A percentile compares a stretch with the other conserved stretches of the same genome.
Evolutionary conservation across 2,113 vertebrate genomes (phyloP).

Genomic region (Blennius ocellaris): DNA sequence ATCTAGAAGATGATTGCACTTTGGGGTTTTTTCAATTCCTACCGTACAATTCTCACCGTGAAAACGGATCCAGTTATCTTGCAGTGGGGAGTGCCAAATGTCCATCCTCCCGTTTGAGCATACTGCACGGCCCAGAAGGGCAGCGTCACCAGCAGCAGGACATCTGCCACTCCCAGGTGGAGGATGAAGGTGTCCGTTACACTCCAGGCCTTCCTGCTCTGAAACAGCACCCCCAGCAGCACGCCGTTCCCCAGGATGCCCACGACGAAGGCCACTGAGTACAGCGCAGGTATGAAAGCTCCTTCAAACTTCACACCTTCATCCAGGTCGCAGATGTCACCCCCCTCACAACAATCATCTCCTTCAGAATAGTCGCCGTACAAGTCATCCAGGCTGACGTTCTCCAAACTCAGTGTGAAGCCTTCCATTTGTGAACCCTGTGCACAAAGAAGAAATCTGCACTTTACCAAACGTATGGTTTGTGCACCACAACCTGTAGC

Average conservation of each 20-base stretch:
- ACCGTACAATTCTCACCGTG: constrained; percentile 69
- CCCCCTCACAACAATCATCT: constrained; percentile 16
- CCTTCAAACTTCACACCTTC: constrained; percentile 74
- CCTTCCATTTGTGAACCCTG: background rate
- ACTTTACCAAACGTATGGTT: background rate
- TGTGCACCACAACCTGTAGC: too few species aligned
- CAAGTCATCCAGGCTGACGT: fast-evolving
- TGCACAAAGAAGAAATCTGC: background rate
- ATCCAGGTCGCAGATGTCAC: constrained; percentile 58
- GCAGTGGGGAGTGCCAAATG: constrained; percentile 83
- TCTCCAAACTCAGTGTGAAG: fast-evolving
- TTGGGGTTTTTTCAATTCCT: background rate
- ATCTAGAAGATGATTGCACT: too few species aligned
- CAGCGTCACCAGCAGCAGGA: constrained; percentile 86
- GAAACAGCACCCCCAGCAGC: constrained; percentile 82
- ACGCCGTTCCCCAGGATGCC: constrained; percentile 87
- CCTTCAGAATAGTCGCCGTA: fast-evolving
- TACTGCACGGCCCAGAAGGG: constrained; percentile 86
- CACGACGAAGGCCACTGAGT: constrained; percentile 81
- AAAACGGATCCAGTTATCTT: constrained; percentile 85
- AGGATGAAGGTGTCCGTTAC: constrained; percentile 90
- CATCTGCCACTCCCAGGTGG: constrained; percentile 86
- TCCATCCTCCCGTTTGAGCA: constrained; percentile 70
- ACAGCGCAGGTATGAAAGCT: constrained; percentile 83
- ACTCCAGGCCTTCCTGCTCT: constrained; percentile 76